Conservation (phyloP, 2,888 invertebrate species). For the Drosophila tanythrix region DNA sequence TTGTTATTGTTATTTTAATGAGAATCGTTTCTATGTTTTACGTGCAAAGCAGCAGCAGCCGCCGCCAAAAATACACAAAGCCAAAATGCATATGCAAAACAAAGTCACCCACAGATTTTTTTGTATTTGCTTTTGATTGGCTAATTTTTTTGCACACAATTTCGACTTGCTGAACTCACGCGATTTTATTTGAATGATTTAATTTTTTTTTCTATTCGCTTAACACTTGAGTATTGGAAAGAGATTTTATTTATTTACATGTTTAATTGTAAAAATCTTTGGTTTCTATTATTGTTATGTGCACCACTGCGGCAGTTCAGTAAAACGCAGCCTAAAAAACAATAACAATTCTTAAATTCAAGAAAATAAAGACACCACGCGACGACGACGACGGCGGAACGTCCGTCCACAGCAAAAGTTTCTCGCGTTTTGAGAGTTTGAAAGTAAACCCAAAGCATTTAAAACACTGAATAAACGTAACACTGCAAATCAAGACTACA, state of each 20-base stretch:
- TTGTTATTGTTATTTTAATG: conserved; percentile 52
- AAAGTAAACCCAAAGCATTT: conserved; percentile 32
- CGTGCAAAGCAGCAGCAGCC: conserved; percentile 47
- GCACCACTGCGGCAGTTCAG: conserved; percentile 42
- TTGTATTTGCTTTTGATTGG: conserved; percentile 17
- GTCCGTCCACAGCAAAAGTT: conserved; percentile 60
- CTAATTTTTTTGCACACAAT: conserved; percentile 24
- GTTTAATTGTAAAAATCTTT: neutral
- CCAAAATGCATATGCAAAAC: conserved; percentile 38
- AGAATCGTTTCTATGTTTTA: conserved; percentile 52
- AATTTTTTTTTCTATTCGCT: neutral
- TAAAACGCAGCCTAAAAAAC: conserved; percentile 32
- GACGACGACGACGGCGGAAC: conserved; percentile 49
- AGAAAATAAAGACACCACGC: conserved; percentile 47
- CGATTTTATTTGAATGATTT: conserved; percentile 12
- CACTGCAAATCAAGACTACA: neutral
- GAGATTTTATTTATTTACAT: neutral
- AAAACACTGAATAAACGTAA: conserved; percentile 8
- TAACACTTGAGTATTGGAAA: conserved; percentile 11
- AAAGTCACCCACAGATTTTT: conserved; percentile 34
- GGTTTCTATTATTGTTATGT: conserved; percentile 3
- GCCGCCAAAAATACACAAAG: conserved; percentile 45
- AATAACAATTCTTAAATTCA: conserved; percentile 55
- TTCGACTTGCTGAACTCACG: conserved; percentile 18
- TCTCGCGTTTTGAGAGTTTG: conserved; percentile 59